Conservation (phyloP, 2,888 invertebrate genomes). For the Pimpla rufipes region DNA sequence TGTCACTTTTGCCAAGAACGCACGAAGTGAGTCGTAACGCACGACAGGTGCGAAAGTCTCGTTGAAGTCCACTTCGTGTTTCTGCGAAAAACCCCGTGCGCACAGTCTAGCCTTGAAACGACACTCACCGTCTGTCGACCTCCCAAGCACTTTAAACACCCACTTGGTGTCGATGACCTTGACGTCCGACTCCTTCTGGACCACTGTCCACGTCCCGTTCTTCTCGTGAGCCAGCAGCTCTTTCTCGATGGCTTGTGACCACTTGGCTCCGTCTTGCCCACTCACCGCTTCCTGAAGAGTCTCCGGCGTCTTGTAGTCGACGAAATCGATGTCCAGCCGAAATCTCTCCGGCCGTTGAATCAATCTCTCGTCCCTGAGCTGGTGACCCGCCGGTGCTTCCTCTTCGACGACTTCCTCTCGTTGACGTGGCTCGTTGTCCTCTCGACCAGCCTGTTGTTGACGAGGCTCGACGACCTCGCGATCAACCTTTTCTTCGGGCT, state of each 20-base stretch:
- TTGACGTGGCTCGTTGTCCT: neutral
- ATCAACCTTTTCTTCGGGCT: neutral
- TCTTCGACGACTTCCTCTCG: neutral
- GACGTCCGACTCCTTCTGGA: conserved; percentile 31
- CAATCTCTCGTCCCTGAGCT: conserved; percentile 36
- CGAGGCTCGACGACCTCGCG: too few relatives aligned
- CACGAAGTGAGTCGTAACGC: conserved; percentile 35
- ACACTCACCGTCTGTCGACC: conserved; percentile 32
- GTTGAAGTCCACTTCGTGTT: conserved; percentile 36
- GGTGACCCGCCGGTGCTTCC: neutral
- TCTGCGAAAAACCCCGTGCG: conserved; percentile 46
- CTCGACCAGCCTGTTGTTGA: too few relatives aligned
- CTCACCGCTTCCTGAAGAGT: conserved; percentile 52
- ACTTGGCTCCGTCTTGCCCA: conserved; percentile 45
- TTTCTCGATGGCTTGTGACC: conserved; percentile 49
- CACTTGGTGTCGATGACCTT: conserved; percentile 53
- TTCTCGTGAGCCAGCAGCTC: conserved; percentile 40
- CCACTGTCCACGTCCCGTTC: conserved; percentile 47
- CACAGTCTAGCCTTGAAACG: conserved; percentile 39
- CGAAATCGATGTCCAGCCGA: conserved; percentile 39
- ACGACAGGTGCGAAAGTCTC: too few relatives aligned
- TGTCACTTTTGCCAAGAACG: conserved; percentile 19
- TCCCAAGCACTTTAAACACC: conserved; percentile 46
- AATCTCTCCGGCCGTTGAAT: conserved; percentile 27
- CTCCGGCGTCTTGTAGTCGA: conserved; percentile 42